These are phyloP conservation scores for Nycticorax nycticorax DNA, from an alignment of 2,113 vertebrate species.

Conservation along the genomic window DNA sequence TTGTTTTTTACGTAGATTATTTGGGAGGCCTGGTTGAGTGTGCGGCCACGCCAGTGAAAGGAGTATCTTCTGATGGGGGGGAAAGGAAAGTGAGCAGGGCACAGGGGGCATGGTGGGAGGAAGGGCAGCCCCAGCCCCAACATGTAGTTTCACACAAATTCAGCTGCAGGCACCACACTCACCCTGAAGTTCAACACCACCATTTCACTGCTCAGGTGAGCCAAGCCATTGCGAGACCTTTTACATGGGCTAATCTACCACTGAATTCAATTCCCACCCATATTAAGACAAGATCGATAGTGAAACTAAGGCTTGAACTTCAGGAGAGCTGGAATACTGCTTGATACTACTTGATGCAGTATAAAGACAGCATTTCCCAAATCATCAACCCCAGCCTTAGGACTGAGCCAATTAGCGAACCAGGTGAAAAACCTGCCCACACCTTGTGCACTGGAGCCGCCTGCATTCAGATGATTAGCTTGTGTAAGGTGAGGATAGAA, in stretches of 20 bases:
- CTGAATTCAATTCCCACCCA: not conserved
- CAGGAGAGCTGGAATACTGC: not conserved
- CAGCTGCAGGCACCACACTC: not conserved
- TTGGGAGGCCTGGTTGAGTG: not conserved
- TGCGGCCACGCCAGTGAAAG: not conserved
- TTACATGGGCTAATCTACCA: not conserved
- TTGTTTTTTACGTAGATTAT: not conserved
- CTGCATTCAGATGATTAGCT: not conserved
- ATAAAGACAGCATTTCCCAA: not conserved
- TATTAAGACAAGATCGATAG: not conserved
- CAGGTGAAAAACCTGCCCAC: not conserved
- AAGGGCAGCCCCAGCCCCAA: not conserved
- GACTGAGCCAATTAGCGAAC: not conserved
- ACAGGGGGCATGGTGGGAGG: not conserved
- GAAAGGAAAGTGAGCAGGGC: not conserved
- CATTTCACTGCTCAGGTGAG: not conserved
- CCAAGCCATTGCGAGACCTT: not conserved
- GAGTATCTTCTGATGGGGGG: accelerated
- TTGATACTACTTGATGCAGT: not conserved
- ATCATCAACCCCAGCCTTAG: not conserved
- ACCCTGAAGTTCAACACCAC: not conserved
- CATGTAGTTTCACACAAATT: not conserved
- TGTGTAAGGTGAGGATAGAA: not conserved
- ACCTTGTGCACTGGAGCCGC: not conserved
- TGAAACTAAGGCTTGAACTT: not conserved